A percentile compares a stretch with the other conserved stretches of the same genome.
These are phyloP conservation scores for Elegia similella DNA, from an alignment of 2,888 invertebrate genomes.

Conservation along the genomic window DNA sequence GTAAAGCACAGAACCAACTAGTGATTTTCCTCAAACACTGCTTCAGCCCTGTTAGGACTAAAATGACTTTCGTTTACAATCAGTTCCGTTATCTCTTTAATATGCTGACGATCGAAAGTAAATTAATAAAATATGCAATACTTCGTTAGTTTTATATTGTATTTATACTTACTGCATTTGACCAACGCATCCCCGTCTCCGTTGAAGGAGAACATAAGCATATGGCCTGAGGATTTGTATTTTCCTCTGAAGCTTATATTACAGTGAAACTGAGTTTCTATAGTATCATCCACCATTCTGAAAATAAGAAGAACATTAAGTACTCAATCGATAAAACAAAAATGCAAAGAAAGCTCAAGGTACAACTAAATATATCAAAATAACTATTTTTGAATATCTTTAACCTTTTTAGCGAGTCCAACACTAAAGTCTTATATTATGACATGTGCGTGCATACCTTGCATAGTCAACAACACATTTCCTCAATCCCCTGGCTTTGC, in stretches of 20 bases:
- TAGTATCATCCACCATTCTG: conserved; percentile 40
- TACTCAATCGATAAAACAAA: not conserved
- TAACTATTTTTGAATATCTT: too few species aligned
- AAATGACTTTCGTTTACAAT: too few species aligned
- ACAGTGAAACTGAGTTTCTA: conserved; percentile 51
- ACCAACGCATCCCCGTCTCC: conserved; percentile 55
- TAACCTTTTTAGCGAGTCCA: too few species aligned
- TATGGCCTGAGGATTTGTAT: conserved; percentile 49
- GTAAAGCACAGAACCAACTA: too few species aligned
- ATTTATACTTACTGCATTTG: conserved; percentile 58
- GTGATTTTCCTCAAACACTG: too few species aligned
- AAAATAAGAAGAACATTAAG: conserved; percentile 18
- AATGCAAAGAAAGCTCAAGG: not conserved
- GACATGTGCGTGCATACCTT: conserved; percentile 34
- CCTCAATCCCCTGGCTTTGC: conserved; percentile 44
- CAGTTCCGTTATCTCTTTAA: too few species aligned
- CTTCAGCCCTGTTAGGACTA: too few species aligned
- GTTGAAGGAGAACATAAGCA: conserved; percentile 52
- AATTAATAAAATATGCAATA: too few species aligned
- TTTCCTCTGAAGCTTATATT: conserved; percentile 54
- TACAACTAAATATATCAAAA: too few species aligned
- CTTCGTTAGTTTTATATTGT: too few species aligned
- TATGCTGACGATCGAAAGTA: too few species aligned
- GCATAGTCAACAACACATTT: conserved; percentile 50
- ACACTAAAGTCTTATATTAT: too few species aligned